Conservation (phyloP, 2,797 vertebrate genomes). For the Falco peregrinus region DNA sequence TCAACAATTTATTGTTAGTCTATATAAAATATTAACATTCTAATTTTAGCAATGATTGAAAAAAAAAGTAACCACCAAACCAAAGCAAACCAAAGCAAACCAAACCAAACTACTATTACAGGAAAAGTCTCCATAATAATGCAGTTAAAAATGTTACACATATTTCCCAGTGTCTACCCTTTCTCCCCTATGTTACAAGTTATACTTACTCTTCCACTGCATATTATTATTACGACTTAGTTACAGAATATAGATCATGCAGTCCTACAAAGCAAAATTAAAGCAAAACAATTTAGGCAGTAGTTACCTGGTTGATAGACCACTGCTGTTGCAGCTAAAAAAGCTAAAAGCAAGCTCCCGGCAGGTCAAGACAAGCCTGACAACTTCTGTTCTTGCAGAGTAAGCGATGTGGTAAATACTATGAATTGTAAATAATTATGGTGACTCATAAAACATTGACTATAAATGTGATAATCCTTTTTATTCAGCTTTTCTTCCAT, state of each 20-base stretch:
- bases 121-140: not conserved
- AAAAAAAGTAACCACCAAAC: not conserved
- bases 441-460: not conserved
- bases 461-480: not conserved
- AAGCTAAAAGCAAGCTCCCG: not conserved
- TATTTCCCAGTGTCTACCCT: not conserved
- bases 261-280: not conserved
- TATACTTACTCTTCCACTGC: not conserved
- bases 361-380: not conserved
- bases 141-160: not conserved
- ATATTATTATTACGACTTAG: not conserved
- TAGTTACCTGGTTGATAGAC: not conserved
- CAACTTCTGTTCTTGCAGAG: not conserved
- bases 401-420: not conserved
- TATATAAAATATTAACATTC: not conserved
- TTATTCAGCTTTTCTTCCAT: not conserved
- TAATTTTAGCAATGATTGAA: not conserved
- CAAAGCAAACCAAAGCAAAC: not conserved
- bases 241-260: not conserved
- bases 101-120: not conserved
- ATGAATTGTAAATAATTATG: not conserved
- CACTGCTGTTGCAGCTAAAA: not conserved
- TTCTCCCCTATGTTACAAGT: not conserved
- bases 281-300: not conserved
- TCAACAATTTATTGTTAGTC: not conserved